Evolutionary conservation across 2,113 vertebrate species (phyloP).

Genomic region (Apeltes quadracus): DNA sequence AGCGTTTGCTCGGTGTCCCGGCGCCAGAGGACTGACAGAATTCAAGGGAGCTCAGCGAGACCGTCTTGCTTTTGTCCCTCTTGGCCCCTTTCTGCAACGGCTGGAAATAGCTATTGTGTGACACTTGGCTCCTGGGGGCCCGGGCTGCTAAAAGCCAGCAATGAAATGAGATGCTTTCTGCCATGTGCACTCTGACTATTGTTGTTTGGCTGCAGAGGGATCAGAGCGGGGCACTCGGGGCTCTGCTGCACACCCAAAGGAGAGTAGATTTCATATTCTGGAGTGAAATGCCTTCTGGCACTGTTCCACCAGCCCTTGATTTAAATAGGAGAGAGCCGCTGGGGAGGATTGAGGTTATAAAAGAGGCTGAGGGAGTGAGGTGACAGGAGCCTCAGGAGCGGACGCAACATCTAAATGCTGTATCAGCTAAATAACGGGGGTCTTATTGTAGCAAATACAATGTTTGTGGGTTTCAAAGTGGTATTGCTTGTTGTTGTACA

Average conservation of each 20-base stretch:
- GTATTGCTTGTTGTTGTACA: not conserved
- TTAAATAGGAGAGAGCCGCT: slow-evolving; percentile 74
- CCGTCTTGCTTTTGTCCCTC: slow-evolving; percentile 50
- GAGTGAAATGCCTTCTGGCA: slow-evolving; percentile 73
- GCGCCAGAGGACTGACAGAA: slow-evolving; percentile 61
- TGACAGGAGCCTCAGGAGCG: slow-evolving; percentile 55
- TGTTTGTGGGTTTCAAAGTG: not conserved
- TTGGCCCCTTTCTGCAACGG: slow-evolving; percentile 24
- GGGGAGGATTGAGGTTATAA: slow-evolving; percentile 70
- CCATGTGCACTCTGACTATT: slow-evolving; percentile 51
- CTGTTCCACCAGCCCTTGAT: slow-evolving; percentile 66
- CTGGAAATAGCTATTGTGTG: slow-evolving; percentile 66
- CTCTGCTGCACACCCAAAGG: slow-evolving; percentile 67
- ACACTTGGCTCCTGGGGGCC: slow-evolving; percentile 67
- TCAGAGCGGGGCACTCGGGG: slow-evolving; percentile 57
- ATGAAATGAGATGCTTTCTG: slow-evolving; percentile 52
- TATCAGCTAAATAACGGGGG: slow-evolving; percentile 33
- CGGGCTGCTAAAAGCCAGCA: slow-evolving; percentile 35
- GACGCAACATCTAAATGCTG: slow-evolving; percentile 43
- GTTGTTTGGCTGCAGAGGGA: slow-evolving; percentile 65
- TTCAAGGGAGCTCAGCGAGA: slow-evolving; percentile 44
- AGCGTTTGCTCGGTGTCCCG: slow-evolving; percentile 4
- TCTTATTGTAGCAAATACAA: slow-evolving; percentile 1
- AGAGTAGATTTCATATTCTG: slow-evolving; percentile 66
- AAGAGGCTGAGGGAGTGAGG: slow-evolving; percentile 58